Percentiles rank a stretch among this genome's conserved stretches.
phyloP scores from a whole-genome alignment of 2,888 invertebrate genomes.

The Drosophila demipolita region DNA sequence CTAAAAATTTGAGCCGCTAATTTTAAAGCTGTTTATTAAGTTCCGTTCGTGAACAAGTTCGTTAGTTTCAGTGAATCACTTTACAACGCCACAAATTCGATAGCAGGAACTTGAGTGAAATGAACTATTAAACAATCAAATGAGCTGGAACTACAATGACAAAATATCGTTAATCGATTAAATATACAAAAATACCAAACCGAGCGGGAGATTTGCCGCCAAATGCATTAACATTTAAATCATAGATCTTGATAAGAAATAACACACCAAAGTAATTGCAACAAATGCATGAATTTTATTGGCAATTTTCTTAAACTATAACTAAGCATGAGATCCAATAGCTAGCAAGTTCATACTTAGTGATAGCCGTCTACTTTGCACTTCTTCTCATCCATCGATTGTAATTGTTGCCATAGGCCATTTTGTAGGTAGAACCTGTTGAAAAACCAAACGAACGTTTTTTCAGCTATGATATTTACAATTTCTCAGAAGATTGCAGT shows the following conservation, averaged over 20 bases:
- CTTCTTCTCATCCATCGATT: slow-evolving; percentile 50
- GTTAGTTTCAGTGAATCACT: background rate
- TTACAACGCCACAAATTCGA: background rate
- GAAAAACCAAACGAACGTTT: slow-evolving; percentile 43
- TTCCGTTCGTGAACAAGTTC: slow-evolving; percentile 10
- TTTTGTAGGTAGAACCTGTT: slow-evolving; percentile 75
- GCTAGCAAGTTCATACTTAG: slow-evolving; percentile 16
- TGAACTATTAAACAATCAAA: slow-evolving; percentile 17
- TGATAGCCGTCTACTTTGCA: slow-evolving; percentile 28
- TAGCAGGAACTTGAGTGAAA: background rate
- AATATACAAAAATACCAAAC: background rate
- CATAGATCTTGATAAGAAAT: slow-evolving; percentile 3
- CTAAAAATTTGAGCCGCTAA: slow-evolving; percentile 42
- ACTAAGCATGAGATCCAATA: slow-evolving; percentile 73
- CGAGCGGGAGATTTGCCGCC: background rate
- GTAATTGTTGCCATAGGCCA: slow-evolving; percentile 68
- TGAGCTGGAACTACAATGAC: slow-evolving; percentile 10
- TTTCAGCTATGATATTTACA: slow-evolving; percentile 30
- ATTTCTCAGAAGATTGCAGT: slow-evolving; percentile 10
- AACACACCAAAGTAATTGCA: slow-evolving; percentile 23
- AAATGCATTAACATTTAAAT: background rate
- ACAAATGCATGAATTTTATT: slow-evolving; percentile 63
- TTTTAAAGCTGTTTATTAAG: slow-evolving; percentile 37
- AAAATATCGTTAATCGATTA: background rate
- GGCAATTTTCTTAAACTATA: slow-evolving; percentile 43